Evolutionary conservation across 2,888 invertebrate genomes (phyloP).

Genomic region (Pollenia amentaria): DNA sequence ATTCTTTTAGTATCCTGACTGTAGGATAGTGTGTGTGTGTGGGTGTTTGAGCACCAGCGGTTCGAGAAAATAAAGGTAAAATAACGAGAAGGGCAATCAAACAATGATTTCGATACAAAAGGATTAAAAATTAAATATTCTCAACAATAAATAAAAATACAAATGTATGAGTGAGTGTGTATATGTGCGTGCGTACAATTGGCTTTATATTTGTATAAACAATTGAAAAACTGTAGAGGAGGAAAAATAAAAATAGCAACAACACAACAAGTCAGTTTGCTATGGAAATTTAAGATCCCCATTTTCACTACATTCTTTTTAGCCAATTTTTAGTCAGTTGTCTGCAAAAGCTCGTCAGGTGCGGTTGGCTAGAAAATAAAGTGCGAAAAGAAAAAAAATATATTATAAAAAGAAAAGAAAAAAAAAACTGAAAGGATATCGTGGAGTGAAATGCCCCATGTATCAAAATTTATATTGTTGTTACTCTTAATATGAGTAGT

Average conservation of each 20-base stretch:
- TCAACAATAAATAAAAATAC: constrained; percentile 25
- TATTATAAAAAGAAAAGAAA: background rate
- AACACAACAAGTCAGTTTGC: constrained; percentile 18
- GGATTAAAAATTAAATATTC: constrained; percentile 41
- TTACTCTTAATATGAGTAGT: constrained; percentile 1
- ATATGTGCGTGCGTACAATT: background rate
- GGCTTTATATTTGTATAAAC: background rate
- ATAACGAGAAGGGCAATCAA: constrained; percentile 10
- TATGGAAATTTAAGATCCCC: constrained; percentile 56
- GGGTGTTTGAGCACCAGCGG: background rate
- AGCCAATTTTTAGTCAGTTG: constrained; percentile 58
- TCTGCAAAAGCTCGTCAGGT: constrained; percentile 61
- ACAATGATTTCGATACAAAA: constrained; percentile 30
- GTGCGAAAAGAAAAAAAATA: background rate
- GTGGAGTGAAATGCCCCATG: background rate
- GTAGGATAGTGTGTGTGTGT: background rate
- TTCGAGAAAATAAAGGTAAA: constrained; percentile 6
- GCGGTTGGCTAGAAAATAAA: constrained; percentile 49
- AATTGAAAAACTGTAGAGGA: constrained; percentile 23
- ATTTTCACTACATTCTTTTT: constrained; percentile 3
- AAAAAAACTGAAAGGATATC: background rate
- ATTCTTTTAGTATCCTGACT: constrained; percentile 10
- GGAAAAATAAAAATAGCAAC: background rate
- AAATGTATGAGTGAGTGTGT: background rate
- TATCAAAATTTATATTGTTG: constrained; percentile 13